A percentile compares a stretch with the other conserved stretches of the same genome.
These are phyloP conservation scores for Nematostella vectensis DNA, from an alignment of 92 coral and sea anemone genomes.

Conservation along the genomic window DNA sequence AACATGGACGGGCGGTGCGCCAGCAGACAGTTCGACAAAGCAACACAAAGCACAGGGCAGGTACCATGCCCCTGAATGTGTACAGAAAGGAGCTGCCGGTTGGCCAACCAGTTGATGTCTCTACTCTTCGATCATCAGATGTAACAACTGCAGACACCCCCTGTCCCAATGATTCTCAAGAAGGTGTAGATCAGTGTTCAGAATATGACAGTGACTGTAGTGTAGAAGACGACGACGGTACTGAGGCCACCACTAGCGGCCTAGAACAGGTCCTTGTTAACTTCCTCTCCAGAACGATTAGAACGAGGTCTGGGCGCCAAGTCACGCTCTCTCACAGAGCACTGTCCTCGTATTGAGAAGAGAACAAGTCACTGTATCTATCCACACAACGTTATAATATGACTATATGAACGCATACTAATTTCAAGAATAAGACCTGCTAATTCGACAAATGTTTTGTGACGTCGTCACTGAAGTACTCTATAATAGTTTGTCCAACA, in stretches of 20 bases:
- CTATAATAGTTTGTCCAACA: no score
- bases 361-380: no score
- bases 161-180: slow-evolving; percentile 3
- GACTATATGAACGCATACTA: no score
- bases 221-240: slow-evolving; percentile 16
- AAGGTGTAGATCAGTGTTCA: slow-evolving; percentile 19
- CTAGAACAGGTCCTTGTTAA: slow-evolving; percentile 6
- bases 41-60: slow-evolving; percentile 30
- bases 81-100: slow-evolving; percentile 26
- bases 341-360: slow-evolving; percentile 13
- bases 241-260: neutral
- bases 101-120: slow-evolving; percentile 18
- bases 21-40: slow-evolving; percentile 34
- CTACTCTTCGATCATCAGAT: neutral
- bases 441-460: no score
- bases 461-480: no score
- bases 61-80: slow-evolving; percentile 47
- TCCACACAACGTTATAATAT: no score
- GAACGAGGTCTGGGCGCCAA: slow-evolving; percentile 15
- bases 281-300: slow-evolving; percentile 17
- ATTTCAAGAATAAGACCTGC: no score
- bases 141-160: no score
- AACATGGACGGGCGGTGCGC: slow-evolving; percentile 45
- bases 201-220: slow-evolving; percentile 40
- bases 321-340: slow-evolving; percentile 28